Base-by-base conservation (phyloP, 2,888 invertebrate genomes). In the Phengaris arion region DNA sequence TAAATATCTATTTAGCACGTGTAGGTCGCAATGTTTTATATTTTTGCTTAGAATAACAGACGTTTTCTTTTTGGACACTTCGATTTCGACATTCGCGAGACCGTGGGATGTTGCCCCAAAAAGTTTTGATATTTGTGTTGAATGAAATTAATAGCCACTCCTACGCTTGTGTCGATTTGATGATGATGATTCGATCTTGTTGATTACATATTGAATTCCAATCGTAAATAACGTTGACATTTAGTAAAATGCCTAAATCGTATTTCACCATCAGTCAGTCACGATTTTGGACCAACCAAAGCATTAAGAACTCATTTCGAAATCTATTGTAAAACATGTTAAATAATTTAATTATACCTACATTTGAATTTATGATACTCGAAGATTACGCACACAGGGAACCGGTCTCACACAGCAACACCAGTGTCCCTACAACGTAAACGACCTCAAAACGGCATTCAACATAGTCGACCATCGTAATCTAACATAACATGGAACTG, bases 401-500 rank as follows among this genome's bases (percentile, higher is more conserved):
- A 64, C 82, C 84, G 84, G 84, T 85, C 84, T 84, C 81, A 78
- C 69, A 74, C 81, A 84, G 82, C 83, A 84, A 85, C 83, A 84
- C 85, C 81, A 84, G 82, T 82, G 83, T 86, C 82, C 83, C 83
- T 85, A 86, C 84, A 85, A 84, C 86, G 87, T 85, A 89, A 92
- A 93, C 92, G 93, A 93, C 93, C 93, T 93, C 90, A 92, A 92
- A 91, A 89, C 87, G 89, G 91, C 89, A 91, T 92, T 92, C 92
- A 90, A 90, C 92, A 92, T 92, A 93, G 91, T 89, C 89, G 86
- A 87, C 86, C 77, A 54, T 83, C 88, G 91, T 91, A 91, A 91
- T 90, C 87, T 86, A 90, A 90, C 91, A 89, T 89, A 92, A 90
- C 88, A 86, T 87, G 86, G 87, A 89, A 90, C 86, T 87, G 86